Evolutionary conservation across 2,888 invertebrate genomes (phyloP).

Genomic region (Temnothorax ravouxi): DNA sequence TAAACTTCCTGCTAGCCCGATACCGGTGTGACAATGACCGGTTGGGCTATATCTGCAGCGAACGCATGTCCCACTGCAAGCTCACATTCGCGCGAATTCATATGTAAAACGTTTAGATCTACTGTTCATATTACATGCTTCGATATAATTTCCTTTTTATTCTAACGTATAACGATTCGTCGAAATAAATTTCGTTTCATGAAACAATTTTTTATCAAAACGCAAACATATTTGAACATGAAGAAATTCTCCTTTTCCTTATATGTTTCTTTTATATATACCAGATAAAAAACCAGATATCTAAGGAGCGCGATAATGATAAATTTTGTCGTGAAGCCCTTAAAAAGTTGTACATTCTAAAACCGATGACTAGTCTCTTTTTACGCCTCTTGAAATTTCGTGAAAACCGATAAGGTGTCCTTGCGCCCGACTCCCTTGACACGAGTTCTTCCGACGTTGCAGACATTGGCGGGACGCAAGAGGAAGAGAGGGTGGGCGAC

Average conservation of each 20-base stretch:
- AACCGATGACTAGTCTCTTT: not conserved
- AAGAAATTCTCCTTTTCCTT: not conserved
- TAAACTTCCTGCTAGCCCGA: conserved; percentile 41
- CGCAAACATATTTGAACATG: not conserved
- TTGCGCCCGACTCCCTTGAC: conserved; percentile 8
- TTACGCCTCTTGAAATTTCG: conserved; percentile 5
- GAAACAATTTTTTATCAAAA: not conserved
- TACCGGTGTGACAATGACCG: conserved; percentile 40
- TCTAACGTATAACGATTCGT: not conserved
- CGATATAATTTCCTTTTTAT: not conserved
- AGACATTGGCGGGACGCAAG: conserved; percentile 57
- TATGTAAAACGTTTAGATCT: not conserved
- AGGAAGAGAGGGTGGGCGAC: conserved; percentile 56
- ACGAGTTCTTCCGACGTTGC: conserved; percentile 50
- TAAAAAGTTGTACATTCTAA: not conserved
- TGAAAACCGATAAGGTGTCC: not conserved
- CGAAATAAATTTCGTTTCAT: too few species aligned
- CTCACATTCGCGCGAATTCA: not conserved
- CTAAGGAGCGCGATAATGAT: not conserved
- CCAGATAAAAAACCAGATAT: not conserved
- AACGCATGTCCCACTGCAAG: not conserved
- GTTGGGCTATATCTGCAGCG: conserved; percentile 2
- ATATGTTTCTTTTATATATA: too few species aligned
- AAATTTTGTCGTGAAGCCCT: not conserved
- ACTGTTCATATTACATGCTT: not conserved